A percentile compares a stretch with the other conserved stretches of the same genome.
Evolutionary conservation across 2,113 vertebrate genomes (phyloP).

Genomic region (Athene noctua): DNA sequence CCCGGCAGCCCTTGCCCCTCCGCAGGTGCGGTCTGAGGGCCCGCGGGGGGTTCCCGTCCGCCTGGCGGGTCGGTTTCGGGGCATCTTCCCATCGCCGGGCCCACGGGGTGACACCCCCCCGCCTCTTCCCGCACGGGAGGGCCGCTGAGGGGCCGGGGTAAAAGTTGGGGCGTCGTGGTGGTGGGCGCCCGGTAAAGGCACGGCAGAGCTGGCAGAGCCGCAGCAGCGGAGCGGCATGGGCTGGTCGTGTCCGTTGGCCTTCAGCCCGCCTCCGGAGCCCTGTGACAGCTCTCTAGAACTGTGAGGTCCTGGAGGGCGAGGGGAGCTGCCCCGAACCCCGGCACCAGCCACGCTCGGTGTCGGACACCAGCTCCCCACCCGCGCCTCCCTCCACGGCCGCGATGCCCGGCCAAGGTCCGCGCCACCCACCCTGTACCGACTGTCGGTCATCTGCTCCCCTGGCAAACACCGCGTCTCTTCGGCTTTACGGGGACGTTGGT

Average conservation of each 20-base stretch:
- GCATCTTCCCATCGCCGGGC: neutral
- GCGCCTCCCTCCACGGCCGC: accelerated
- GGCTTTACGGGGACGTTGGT: neutral
- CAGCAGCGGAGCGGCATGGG: neutral
- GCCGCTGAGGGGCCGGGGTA: neutral
- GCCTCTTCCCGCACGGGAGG: too few species aligned
- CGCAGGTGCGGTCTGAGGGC: neutral
- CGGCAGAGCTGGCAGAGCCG: neutral
- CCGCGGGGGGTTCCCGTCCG: neutral
- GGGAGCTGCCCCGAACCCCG: neutral
- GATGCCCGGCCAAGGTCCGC: too few species aligned
- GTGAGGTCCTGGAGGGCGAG: neutral
- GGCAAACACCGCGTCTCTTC: neutral
- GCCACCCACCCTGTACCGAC: accelerated
- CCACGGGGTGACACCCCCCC: too few species aligned
- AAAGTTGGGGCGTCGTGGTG: neutral
- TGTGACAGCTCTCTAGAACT: neutral
- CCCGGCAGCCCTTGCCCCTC: neutral
- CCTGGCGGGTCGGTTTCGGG: neutral
- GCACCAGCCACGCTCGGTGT: accelerated
- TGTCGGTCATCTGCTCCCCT: accelerated
- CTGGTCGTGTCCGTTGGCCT: accelerated
- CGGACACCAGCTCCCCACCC: neutral
- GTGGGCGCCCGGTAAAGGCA: neutral
- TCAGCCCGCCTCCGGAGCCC: too few species aligned